Percentiles rank a stretch among this genome's conserved stretches.
Evolutionary conservation across 1,140 invertebrate species (phyloP).

Genomic region (Adoxophyes honmai): DNA sequence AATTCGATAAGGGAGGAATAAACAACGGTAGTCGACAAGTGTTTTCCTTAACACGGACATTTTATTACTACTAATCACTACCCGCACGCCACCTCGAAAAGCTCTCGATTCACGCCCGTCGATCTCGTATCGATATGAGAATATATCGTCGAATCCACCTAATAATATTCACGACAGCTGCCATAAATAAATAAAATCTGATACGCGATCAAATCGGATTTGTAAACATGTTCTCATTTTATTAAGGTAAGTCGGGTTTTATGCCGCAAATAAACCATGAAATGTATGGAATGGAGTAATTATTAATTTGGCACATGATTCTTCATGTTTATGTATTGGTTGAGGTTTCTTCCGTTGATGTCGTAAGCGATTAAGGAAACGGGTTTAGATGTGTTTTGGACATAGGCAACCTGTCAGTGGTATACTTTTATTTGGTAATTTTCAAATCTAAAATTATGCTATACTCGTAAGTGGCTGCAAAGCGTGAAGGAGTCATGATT

Average conservation of each 20-base stretch:
- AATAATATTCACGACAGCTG: conserved; percentile 11
- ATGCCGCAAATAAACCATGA: too few species aligned
- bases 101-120: neutral
- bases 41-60: conserved; percentile 8
- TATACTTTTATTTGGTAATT: too few species aligned
- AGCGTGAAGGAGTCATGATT: too few species aligned
- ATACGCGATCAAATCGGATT: neutral
- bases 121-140: neutral
- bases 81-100: neutral
- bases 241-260: neutral
- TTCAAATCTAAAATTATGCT: too few species aligned
- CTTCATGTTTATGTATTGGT: too few species aligned
- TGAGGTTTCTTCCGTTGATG: too few species aligned
- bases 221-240: conserved; percentile 7
- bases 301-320: too few species aligned
- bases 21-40: conserved; percentile 29
- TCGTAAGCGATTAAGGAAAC: too few species aligned
- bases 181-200: conserved; percentile 9
- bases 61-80: conserved; percentile 8
- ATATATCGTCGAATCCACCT: neutral
- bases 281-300: too few species aligned
- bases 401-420: too few species aligned
- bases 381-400: too few species aligned
- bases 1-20: conserved; percentile 41
- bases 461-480: too few species aligned